Evolutionary conservation across 2,113 vertebrate species (phyloP).

Genomic region (Macquaria australasica): DNA sequence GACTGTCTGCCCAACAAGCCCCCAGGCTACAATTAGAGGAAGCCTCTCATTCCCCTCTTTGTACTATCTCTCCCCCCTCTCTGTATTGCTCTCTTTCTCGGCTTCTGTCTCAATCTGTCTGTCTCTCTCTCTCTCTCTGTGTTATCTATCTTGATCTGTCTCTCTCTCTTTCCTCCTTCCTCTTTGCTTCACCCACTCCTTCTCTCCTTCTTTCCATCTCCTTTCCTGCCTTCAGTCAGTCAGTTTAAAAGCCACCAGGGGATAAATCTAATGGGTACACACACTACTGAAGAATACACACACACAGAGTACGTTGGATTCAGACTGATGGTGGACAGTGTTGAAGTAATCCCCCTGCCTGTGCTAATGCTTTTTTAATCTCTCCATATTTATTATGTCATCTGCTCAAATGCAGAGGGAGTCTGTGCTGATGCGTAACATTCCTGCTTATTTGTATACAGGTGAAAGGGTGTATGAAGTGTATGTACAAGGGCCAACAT

Average conservation of each 20-base stretch:
- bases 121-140: constrained; percentile 25
- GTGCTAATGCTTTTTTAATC: constrained; percentile 52
- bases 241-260: constrained; percentile 50
- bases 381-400: constrained; percentile 28
- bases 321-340: constrained; percentile 28
- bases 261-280: constrained; percentile 43
- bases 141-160: constrained; percentile 34
- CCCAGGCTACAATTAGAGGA: constrained; percentile 75
- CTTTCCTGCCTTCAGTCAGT: constrained; percentile 32
- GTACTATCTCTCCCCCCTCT: constrained; percentile 33
- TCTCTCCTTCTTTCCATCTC: constrained; percentile 32
- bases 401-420: constrained; percentile 5
- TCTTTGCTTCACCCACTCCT: constrained; percentile 13
- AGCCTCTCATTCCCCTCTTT: constrained; percentile 58
- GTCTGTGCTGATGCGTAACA: constrained; percentile 10
- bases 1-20: constrained; percentile 69
- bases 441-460: constrained; percentile 2
- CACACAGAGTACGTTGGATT: not conserved
- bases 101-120: constrained; percentile 35
- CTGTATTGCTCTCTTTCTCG: constrained; percentile 20
- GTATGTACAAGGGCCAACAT: not conserved
- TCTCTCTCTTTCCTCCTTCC: not conserved
- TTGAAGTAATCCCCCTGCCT: constrained; percentile 36
- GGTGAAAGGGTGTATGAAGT: not conserved
- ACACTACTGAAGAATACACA: constrained; percentile 12